These are phyloP conservation scores for Chrysotoxum bicinctum DNA, from an alignment of 2,888 invertebrate genomes.

Conservation along the genomic window DNA sequence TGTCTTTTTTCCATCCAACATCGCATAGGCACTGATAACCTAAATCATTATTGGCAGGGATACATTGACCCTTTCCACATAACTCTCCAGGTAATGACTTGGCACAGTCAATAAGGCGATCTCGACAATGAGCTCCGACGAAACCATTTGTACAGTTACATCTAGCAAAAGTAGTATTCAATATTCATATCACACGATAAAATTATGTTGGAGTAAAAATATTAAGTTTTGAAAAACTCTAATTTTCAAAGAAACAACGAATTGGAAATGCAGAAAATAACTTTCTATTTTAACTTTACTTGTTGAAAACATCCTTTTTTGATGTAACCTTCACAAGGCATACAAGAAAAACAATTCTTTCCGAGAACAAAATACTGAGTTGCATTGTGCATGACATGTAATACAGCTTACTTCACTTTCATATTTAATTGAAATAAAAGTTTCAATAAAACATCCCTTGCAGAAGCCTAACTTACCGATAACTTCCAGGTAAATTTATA, in stretches of 20 bases:
- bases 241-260: too few species aligned
- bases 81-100: constrained; percentile 87
- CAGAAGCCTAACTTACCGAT: constrained; percentile 83
- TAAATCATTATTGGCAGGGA: constrained; percentile 84
- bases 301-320: too few species aligned
- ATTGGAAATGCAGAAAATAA: too few species aligned
- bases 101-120: constrained; percentile 88
- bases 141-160: constrained; percentile 90
- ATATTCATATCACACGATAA: background rate
- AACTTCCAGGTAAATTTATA: constrained; percentile 89
- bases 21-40: constrained; percentile 91
- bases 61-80: constrained; percentile 94
- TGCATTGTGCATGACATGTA: too few species aligned
- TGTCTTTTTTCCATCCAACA: constrained; percentile 91
- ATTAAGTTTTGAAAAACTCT: too few species aligned
- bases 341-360: too few species aligned
- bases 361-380: too few species aligned
- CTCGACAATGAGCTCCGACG: constrained; percentile 92
- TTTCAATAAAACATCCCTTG: background rate
- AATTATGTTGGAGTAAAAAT: background rate
- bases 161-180: constrained; percentile 80
- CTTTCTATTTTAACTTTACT: too few species aligned
- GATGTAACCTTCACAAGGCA: too few species aligned
- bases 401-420: too few species aligned
- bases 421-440: background rate